Evolutionary conservation across 2,888 invertebrate species (phyloP).

Genomic region (Cyrtodaria siliqua): DNA sequence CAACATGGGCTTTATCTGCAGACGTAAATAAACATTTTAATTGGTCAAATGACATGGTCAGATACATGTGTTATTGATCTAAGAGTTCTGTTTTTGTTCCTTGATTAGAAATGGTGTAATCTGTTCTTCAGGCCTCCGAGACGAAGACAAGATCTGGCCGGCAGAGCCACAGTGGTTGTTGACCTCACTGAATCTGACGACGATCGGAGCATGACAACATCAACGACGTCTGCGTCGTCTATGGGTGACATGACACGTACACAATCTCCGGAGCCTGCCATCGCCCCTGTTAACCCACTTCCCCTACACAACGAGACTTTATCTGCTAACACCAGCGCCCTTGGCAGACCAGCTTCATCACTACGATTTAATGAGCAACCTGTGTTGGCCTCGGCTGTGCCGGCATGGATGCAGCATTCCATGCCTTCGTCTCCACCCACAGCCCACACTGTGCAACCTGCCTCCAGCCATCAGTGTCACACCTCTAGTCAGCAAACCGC

Average conservation of each 20-base stretch:
- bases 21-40: too few species aligned
- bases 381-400: background rate
- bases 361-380: too few species aligned
- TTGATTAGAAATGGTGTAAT: too few species aligned
- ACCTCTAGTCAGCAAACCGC: background rate
- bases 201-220: constrained; percentile 55
- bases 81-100: too few species aligned
- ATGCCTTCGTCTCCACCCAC: background rate
- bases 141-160: constrained; percentile 60
- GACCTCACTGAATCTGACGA: constrained; percentile 84
- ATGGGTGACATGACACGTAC: background rate
- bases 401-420: constrained; percentile 14
- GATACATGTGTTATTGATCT: too few species aligned
- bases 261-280: background rate
- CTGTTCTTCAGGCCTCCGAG: constrained; percentile 59
- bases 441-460: constrained; percentile 3
- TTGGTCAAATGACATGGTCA: too few species aligned
- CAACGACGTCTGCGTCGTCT: background rate
- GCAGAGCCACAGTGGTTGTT: constrained; percentile 83
- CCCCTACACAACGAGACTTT: too few species aligned
- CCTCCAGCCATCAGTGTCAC: background rate
- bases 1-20: too few species aligned
- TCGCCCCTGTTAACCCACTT: background rate
- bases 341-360: too few species aligned
- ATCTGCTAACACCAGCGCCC: too few species aligned